These are phyloP conservation scores for Calliopsis andreniformis DNA, from an alignment of 1,140 invertebrate genomes.

Conservation along the genomic window DNA sequence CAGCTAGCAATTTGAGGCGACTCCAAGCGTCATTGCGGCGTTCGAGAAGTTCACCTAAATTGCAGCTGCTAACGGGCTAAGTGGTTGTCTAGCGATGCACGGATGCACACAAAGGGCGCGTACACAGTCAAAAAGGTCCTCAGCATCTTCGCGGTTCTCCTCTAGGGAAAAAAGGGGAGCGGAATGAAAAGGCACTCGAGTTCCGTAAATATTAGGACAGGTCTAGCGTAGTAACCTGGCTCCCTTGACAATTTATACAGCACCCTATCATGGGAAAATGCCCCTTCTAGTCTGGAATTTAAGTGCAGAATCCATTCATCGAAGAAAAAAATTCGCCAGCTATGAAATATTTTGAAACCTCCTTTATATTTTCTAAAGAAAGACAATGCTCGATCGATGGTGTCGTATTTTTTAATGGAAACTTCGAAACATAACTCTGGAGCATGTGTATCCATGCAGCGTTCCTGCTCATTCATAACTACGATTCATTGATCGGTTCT, in stretches of 20 bases:
- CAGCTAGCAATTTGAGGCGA: constrained; percentile 12
- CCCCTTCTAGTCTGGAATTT: neutral
- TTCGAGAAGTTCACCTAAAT: constrained; percentile 64
- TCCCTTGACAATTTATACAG: constrained; percentile 49
- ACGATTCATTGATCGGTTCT: constrained; percentile 33
- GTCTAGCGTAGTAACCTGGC: constrained; percentile 38
- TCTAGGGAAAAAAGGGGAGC: constrained; percentile 45
- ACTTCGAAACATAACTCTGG: neutral
- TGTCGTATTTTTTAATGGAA: neutral
- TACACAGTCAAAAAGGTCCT: constrained; percentile 71
- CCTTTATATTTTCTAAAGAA: neutral
- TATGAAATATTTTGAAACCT: neutral
- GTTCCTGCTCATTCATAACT: constrained; percentile 55
- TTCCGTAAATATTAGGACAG: constrained; percentile 77
- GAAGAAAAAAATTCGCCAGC: neutral
- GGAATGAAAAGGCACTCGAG: constrained; percentile 63
- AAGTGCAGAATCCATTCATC: neutral
- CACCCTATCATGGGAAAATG: constrained; percentile 45
- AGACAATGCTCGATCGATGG: neutral
- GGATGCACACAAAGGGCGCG: constrained; percentile 61
- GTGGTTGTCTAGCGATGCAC: constrained; percentile 69
- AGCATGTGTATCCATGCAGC: constrained; percentile 1
- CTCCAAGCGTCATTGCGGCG: constrained; percentile 24
- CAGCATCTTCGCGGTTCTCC: constrained; percentile 56
- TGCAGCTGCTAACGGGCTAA: constrained; percentile 69